A percentile compares a stretch with the other conserved stretches of the same genome.
These are phyloP conservation scores for Alosa alosa DNA, from an alignment of 2,113 vertebrate genomes.

Conservation along the genomic window DNA sequence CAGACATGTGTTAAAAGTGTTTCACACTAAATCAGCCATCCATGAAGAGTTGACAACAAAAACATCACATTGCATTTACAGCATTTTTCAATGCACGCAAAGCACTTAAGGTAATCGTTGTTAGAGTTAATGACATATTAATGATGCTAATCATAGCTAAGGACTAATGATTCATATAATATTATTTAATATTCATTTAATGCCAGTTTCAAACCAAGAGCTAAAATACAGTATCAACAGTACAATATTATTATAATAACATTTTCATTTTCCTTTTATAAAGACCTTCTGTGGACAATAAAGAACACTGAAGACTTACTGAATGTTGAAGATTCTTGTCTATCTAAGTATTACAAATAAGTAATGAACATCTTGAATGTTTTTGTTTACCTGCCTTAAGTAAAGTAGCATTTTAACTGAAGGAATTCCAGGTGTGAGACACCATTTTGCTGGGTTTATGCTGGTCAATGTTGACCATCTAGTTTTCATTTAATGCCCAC, in stretches of 20 bases:
- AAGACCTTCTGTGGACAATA: neutral
- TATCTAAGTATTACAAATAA: neutral
- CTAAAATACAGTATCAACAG: too few species aligned
- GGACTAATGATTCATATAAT: neutral
- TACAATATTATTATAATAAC: too few species aligned
- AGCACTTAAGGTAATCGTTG: too few species aligned
- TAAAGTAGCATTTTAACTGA: neutral
- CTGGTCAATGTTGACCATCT: neutral
- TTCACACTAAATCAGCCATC: too few species aligned
- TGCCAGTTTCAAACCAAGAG: too few species aligned
- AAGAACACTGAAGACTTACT: neutral
- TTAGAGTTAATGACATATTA: too few species aligned
- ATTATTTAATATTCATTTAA: too few species aligned
- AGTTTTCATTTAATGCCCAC: neutral
- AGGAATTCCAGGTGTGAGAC: neutral
- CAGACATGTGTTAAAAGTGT: too few species aligned
- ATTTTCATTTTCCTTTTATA: neutral
- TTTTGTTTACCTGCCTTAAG: neutral
- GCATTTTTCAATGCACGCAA: too few species aligned
- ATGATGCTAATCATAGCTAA: neutral
- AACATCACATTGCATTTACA: too few species aligned
- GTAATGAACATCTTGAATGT: neutral
- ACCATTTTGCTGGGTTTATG: neutral
- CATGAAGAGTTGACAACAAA: too few species aligned
- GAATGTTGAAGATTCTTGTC: neutral